Evolutionary conservation across 2,888 invertebrate genomes (phyloP), one percentile per base, ranked within the genome.

Genomic region (Cataglyphis rosenhaueri): DNA sequence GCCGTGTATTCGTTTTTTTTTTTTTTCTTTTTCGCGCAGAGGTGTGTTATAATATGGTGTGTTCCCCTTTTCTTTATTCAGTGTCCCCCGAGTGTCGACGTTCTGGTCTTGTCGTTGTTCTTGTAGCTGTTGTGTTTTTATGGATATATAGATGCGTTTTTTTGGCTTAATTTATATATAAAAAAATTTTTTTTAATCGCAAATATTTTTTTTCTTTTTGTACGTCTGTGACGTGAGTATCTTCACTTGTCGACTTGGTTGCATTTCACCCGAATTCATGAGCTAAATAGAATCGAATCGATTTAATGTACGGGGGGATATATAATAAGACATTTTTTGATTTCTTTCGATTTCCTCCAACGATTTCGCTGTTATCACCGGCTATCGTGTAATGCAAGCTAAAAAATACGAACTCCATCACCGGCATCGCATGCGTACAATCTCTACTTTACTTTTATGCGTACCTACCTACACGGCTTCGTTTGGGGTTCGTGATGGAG

Each of bases 1-100:
- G 91, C 91, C 89, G 89, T 88, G 89, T 90, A 84, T 84, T 89
- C 81, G 84, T 84, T 84, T 85, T 81, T 84, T 85, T 81, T 76
- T 84, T 84, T 70, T 75, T 32, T 61, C 52, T 75, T 84, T 29
- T 55, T 88, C 81, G 81, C 75, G 52, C 21, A 48, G 52, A 62
- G 38, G 57, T 84, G 84, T 81, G 73, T 57, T 74, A 82, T 76
- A 55, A 81, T 79, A 48, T n/a, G 52, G 84, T 82, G 61, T 84
- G 38, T 76, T 48, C 57, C n/a, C 38, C 29, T 81, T 75, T 57
- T 44, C 71, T 25, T 70, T 70, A 59, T 65, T 65, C 59, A 38
- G 76, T 44, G 59, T 75, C 68, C 70, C 38, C 64, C 10, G 81
- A 62, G 62, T 62, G 62, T 82, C 66, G 61, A 48, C 79, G 32